Conservation (phyloP, 1,140 invertebrate genomes). For the Drosophila saltans region DNA sequence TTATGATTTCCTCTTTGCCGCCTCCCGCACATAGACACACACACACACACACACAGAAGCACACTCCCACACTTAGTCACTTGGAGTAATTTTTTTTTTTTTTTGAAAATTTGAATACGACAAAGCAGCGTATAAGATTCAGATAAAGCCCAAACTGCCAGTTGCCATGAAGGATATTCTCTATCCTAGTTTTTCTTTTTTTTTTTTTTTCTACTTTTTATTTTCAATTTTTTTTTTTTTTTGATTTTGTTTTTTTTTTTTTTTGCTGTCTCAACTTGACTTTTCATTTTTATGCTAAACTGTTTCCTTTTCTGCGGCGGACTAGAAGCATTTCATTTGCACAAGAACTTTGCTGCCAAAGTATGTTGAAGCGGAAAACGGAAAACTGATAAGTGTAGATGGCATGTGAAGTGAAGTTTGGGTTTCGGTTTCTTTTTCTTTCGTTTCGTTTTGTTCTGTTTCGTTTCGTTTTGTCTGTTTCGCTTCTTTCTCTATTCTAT, state of each 20-base stretch:
- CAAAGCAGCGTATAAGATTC: slow-evolving; percentile 69
- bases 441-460: neutral
- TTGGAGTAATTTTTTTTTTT: slow-evolving; percentile 41
- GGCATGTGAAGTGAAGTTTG: slow-evolving; percentile 15
- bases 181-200: slow-evolving; percentile 36
- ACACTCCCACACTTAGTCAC: slow-evolving; percentile 12
- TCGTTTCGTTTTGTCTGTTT: slow-evolving; percentile 1
- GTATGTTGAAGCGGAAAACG: slow-evolving; percentile 56
- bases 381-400: slow-evolving; percentile 51
- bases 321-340: slow-evolving; percentile 60
- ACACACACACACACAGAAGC: neutral
- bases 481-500: neutral
- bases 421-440: slow-evolving; percentile 2
- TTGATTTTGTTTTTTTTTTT: slow-evolving; percentile 13
- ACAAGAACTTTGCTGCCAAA: slow-evolving; percentile 57
- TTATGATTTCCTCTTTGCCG: slow-evolving; percentile 61
- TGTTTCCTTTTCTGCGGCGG: slow-evolving; percentile 61
- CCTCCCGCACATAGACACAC: slow-evolving; percentile 19
- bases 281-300: slow-evolving; percentile 74
- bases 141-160: slow-evolving; percentile 61
- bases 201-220: slow-evolving; percentile 12
- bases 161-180: slow-evolving; percentile 45
- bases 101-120: slow-evolving; percentile 71
- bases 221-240: slow-evolving; percentile 12
- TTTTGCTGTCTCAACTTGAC: slow-evolving; percentile 46